phyloP scores from a whole-genome alignment of 2,113 vertebrate genomes.

The Microtus ochrogaster region DNA sequence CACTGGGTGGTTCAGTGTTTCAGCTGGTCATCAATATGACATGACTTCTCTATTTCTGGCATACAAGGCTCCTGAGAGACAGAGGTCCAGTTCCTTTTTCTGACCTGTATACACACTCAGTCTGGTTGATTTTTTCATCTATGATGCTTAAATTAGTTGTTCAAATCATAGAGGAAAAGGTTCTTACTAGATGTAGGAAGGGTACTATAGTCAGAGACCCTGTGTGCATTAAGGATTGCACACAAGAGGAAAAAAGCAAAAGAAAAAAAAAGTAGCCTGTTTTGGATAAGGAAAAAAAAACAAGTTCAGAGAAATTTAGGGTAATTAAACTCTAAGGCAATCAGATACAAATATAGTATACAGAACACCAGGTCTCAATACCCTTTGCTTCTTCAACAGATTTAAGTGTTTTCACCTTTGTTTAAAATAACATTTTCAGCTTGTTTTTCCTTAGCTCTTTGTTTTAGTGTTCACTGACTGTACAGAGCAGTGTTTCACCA shows the following conservation, averaged over 20 bases:
- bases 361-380: not conserved
- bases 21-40: not conserved
- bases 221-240: not conserved
- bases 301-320: not conserved
- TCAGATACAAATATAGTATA: not conserved
- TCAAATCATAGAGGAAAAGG: not conserved
- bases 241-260: not conserved
- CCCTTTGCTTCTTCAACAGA: accelerated
- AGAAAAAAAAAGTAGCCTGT: not conserved
- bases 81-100: not conserved
- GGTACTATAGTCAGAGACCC: not conserved
- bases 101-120: not conserved
- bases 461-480: not conserved
- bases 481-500: not conserved
- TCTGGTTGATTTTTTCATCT: not conserved
- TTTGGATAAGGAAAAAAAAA: not conserved
- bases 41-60: not conserved
- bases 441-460: not conserved
- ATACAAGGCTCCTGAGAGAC: not conserved
- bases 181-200: not conserved
- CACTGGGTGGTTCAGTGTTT: not conserved
- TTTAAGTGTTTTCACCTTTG: not conserved
- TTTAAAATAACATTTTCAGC: not conserved
- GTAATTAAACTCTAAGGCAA: not conserved
- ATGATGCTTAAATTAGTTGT: not conserved